A percentile compares a stretch with the other conserved stretches of the same genome.
These are phyloP conservation scores for Eilema caniola DNA, from an alignment of 2,888 invertebrate species.

Conservation along the genomic window DNA sequence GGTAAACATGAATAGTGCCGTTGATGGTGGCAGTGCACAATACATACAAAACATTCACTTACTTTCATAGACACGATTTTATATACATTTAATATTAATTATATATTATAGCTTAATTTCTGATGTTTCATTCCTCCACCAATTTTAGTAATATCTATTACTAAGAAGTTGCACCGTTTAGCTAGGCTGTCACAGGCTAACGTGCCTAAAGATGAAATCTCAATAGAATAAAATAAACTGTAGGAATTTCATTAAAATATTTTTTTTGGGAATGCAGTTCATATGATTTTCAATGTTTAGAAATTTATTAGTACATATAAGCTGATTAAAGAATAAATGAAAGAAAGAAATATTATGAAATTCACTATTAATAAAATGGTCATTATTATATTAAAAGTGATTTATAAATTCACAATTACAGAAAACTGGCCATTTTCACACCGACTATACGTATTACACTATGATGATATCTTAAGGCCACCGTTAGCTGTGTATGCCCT, in stretches of 20 bases:
- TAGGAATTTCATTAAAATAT: background rate
- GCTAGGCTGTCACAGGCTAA: background rate
- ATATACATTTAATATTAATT: constrained; percentile 14
- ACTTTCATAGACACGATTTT: constrained; percentile 11
- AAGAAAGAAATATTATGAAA: too few relatives aligned
- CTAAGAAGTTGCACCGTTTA: background rate
- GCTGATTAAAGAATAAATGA: too few relatives aligned
- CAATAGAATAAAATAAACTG: background rate
- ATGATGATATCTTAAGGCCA: background rate
- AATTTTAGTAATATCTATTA: background rate
- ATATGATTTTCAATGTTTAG: background rate
- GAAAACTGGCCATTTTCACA: background rate
- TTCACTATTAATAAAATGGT: too few relatives aligned
- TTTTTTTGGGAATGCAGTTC: background rate
- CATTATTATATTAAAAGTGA: too few relatives aligned
- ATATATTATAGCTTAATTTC: background rate
- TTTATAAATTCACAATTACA: background rate
- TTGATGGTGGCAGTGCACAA: constrained; percentile 39
- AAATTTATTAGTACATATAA: background rate
- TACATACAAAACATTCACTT: constrained; percentile 27
- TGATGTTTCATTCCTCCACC: constrained; percentile 13
- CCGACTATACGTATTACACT: background rate
- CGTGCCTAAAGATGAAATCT: background rate
- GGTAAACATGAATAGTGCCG: constrained; percentile 39
- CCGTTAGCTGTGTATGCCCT: background rate